Evolutionary conservation across 2,797 vertebrate genomes (phyloP), one percentile per base, ranked within the genome.

Genomic region (Acrossocheilus wenchowensis): DNA sequence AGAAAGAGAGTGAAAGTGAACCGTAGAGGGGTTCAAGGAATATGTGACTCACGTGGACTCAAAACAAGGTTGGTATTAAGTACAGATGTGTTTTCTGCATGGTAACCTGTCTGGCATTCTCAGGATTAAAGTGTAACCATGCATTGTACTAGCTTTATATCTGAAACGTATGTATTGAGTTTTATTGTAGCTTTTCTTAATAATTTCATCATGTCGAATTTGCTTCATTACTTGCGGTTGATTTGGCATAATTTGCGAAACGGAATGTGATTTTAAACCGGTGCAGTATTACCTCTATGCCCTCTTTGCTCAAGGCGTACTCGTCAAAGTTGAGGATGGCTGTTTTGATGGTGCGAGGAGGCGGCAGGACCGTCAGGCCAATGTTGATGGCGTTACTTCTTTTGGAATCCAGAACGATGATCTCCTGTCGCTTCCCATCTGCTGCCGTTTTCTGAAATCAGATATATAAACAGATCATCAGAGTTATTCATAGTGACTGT

Each of bases 261-360:
- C 41, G 71, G 21, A 75, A 64, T 83, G 82, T 69, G 7, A 17
- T 77, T 72, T 57, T 26, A 52, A 77, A 62, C 50, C 30, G 2
- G 64, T 3, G n/a, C 39, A 36, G 48, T 9, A 30, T 96, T 94
- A 99, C 98, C 97, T 99, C 98, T 83, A 99, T 99, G 90, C 98
- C 98, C 94, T 99, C 98, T 91, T 99, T 99, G 95, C 98, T 99
- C 93, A 99, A 95, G 88, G 98, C 98, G 78, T 99, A 99, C 94
- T 99, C 98, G 11, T 99, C 98, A 43, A 99, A 99, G 94, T 99
- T 99, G 93, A 99, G 95, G 93, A 99, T 99, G 85, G 98, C 98
- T 19, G 97, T 98, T 95, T 99, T 99, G 93, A 99, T 99, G 19
- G 98, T 99, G 84, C 98, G 97, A 0, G 98, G 98, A 66, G 97